These are phyloP conservation scores for Mugil cephalus DNA, from an alignment of 2,113 vertebrate species.

Conservation along the genomic window DNA sequence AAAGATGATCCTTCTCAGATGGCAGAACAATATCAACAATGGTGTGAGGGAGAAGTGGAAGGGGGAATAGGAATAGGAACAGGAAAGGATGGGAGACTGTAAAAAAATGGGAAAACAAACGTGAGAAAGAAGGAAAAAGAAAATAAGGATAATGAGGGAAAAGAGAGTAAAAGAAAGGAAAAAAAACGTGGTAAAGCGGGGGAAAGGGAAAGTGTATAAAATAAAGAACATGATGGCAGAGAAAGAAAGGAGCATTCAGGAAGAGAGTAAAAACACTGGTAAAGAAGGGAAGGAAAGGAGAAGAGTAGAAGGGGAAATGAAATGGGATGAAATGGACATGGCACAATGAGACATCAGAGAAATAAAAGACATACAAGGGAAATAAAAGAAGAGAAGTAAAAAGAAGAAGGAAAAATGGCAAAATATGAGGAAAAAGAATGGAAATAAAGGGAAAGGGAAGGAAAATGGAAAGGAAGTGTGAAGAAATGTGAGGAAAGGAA, in stretches of 20 bases:
- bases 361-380: neutral
- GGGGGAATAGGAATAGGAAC: neutral
- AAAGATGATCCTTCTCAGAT: slow-evolving; percentile 55
- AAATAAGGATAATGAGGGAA: neutral
- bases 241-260: no score
- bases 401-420: neutral
- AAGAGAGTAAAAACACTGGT: neutral
- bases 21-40: slow-evolving; percentile 35
- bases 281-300: rapidly evolving
- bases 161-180: neutral
- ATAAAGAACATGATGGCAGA: neutral
- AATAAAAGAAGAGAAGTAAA: neutral
- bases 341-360: no score
- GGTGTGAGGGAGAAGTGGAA: neutral
- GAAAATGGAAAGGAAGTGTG: neutral
- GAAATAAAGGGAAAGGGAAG: no score
- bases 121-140: neutral
- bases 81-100: neutral
- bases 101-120: neutral
- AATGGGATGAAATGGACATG: no score
- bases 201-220: neutral
- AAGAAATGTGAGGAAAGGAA: no score
- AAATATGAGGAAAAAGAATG: neutral
- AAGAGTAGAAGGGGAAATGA: neutral
- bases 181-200: neutral